Conservation (phyloP, 2,888 invertebrate species). For the Plebejus argus region DNA sequence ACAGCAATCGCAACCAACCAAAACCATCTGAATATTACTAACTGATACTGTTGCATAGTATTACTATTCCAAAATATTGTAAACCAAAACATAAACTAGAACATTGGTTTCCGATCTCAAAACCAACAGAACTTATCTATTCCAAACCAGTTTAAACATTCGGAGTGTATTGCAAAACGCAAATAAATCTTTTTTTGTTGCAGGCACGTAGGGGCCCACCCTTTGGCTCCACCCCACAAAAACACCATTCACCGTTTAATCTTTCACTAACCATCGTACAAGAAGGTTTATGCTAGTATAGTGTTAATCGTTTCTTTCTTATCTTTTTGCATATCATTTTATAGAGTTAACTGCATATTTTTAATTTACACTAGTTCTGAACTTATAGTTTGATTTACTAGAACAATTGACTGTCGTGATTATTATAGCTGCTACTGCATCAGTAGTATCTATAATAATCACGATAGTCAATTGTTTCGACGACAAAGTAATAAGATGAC, state of each 20-base stretch:
- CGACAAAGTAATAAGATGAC: too few species aligned
- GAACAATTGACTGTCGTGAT: too few species aligned
- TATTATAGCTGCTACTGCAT: too few species aligned
- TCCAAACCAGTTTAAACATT: background rate
- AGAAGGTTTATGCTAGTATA: slow-evolving; percentile 41
- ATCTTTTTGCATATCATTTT: background rate
- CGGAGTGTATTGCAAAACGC: slow-evolving; percentile 38
- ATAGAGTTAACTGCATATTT: background rate
- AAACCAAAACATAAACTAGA: background rate
- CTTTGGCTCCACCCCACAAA: slow-evolving; percentile 60
- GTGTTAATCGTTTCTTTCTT: slow-evolving; percentile 9
- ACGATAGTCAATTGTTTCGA: too few species aligned
- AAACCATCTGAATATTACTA: background rate
- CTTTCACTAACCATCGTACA: slow-evolving; percentile 51
- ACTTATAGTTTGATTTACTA: too few species aligned
- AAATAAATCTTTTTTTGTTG: slow-evolving; percentile 75
- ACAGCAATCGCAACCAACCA: too few species aligned
- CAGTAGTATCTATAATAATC: too few species aligned
- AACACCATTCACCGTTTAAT: slow-evolving; percentile 50
- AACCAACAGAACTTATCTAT: background rate
- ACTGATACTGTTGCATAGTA: background rate
- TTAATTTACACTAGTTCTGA: too few species aligned
- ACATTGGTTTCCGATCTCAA: background rate
- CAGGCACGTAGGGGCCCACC: slow-evolving; percentile 66
- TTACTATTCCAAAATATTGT: background rate